phyloP scores from a whole-genome alignment of 2,113 vertebrate genomes.

The Callopanchax toddi region DNA sequence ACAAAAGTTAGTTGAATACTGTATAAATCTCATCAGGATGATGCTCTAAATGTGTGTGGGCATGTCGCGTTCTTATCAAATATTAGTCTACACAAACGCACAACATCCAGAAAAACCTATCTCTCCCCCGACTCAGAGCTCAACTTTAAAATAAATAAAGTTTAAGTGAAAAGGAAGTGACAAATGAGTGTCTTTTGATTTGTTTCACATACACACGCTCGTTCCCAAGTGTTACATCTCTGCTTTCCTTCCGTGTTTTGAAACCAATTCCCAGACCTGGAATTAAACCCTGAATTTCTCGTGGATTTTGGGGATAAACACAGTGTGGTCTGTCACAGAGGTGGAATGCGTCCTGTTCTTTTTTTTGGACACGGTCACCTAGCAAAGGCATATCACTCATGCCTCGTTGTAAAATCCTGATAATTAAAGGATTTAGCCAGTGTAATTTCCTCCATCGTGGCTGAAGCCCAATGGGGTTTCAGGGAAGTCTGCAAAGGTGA shows the following conservation, averaged over 20 bases:
- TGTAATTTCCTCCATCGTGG: conserved; percentile 73
- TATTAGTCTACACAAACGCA: conserved; percentile 9
- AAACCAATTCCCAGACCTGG: conserved; percentile 43
- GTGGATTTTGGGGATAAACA: conserved; percentile 26
- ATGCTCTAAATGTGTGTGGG: conserved; percentile 56
- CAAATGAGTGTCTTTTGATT: conserved; percentile 60
- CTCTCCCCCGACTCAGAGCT: neutral
- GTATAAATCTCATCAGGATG: conserved; percentile 62
- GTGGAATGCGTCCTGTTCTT: conserved; percentile 38
- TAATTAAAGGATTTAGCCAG: conserved; percentile 74
- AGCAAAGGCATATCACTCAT: conserved; percentile 37
- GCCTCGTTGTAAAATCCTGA: conserved; percentile 64
- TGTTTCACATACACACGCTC: conserved; percentile 36
- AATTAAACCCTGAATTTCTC: conserved; percentile 50
- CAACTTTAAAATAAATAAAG: neutral
- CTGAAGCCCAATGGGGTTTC: conserved; percentile 66
- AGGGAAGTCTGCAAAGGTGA: conserved; percentile 63
- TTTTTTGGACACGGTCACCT: conserved; percentile 41
- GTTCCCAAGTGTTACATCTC: conserved; percentile 25
- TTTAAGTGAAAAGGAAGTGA: conserved; percentile 41
- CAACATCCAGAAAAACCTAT: conserved; percentile 50
- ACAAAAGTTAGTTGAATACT: conserved; percentile 50
- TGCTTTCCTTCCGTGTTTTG: conserved; percentile 60
- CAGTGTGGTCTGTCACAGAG: neutral
- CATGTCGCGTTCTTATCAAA: conserved; percentile 51